A percentile compares a stretch with the other conserved stretches of the same genome.
Evolutionary conservation across 1,140 invertebrate species (phyloP).

Genomic region (Drosophila kanapiae): DNA sequence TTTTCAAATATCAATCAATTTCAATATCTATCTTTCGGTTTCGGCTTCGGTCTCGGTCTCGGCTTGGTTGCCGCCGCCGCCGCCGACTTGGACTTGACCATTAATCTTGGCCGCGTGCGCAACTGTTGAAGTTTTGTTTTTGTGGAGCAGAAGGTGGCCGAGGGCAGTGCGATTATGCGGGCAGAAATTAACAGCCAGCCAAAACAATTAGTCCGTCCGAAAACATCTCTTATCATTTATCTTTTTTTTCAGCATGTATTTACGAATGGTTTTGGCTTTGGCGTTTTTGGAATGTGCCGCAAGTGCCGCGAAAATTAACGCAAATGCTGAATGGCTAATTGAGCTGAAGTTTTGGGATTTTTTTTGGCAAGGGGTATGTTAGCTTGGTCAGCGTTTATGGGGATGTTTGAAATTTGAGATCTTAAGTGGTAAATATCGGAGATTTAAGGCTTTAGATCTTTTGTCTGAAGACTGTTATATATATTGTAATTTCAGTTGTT

Average conservation of each 20-base stretch:
- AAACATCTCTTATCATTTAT: constrained; percentile 60
- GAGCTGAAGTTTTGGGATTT: constrained; percentile 40
- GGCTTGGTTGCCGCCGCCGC: constrained; percentile 7
- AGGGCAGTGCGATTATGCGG: constrained; percentile 78
- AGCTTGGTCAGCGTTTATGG: neutral
- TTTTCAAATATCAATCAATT: constrained; percentile 82
- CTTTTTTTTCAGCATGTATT: constrained; percentile 44
- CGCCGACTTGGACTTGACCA: constrained; percentile 31
- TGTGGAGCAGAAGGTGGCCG: constrained; percentile 75
- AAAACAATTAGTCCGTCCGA: constrained; percentile 76
- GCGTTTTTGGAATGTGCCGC: constrained; percentile 69
- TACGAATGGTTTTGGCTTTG: constrained; percentile 38
- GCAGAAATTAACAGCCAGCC: constrained; percentile 79
- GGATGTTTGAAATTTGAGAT: too few relatives aligned
- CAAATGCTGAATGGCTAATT: constrained; percentile 73
- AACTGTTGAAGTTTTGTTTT: constrained; percentile 77
- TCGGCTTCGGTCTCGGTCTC: constrained; percentile 2
- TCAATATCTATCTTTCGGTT: constrained; percentile 59
- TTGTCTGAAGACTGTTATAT: neutral
- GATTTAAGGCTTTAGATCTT: neutral
- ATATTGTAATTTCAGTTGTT: neutral
- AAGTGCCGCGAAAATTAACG: constrained; percentile 82
- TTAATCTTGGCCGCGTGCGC: constrained; percentile 82
- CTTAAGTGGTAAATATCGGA: neutral
- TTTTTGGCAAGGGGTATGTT: constrained; percentile 27